Conservation (phyloP, 2,888 invertebrate species). For the Rambutsinella grinnellia region DNA sequence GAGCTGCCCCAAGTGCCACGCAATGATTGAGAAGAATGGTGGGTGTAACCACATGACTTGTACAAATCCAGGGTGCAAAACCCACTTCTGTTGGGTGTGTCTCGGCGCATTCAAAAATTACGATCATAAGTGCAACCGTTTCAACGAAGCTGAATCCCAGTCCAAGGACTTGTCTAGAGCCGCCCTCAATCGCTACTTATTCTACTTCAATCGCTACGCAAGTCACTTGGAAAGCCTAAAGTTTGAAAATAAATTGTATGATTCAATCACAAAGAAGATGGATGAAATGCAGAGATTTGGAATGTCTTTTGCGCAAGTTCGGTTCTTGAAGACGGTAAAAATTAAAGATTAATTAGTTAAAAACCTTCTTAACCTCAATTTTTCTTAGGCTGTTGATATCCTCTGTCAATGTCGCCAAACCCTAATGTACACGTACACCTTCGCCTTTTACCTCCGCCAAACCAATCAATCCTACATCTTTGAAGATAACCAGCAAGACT, state of each 20-base stretch:
- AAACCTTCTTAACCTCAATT: neutral
- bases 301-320: slow-evolving; percentile 74
- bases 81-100: slow-evolving; percentile 99
- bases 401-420: slow-evolving; percentile 73
- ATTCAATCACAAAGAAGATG: slow-evolving; percentile 73
- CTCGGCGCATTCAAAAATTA: slow-evolving; percentile 99
- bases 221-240: slow-evolving; percentile 73
- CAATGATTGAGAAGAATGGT: slow-evolving; percentile 96
- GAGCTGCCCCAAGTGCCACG: slow-evolving; percentile 96
- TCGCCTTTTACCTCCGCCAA: slow-evolving; percentile 74
- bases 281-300: slow-evolving; percentile 73
- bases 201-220: slow-evolving; percentile 73
- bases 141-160: slow-evolving; percentile 88
- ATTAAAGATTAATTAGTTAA: neutral
- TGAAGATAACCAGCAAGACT: slow-evolving; percentile 74
- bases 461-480: slow-evolving; percentile 72
- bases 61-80: slow-evolving; percentile 88
- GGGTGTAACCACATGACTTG: slow-evolving; percentile 99
- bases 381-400: slow-evolving; percentile 70
- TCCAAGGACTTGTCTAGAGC: slow-evolving; percentile 72
- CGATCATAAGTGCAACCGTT: slow-evolving; percentile 98
- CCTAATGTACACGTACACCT: slow-evolving; percentile 75
- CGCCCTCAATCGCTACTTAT: slow-evolving; percentile 74
- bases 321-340: slow-evolving; percentile 72
- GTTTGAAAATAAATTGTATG: slow-evolving; percentile 74